Evolutionary conservation across 2,113 vertebrate genomes (phyloP), one percentile per base, ranked within the genome.

Genomic region (Pterocles burchelli): DNA sequence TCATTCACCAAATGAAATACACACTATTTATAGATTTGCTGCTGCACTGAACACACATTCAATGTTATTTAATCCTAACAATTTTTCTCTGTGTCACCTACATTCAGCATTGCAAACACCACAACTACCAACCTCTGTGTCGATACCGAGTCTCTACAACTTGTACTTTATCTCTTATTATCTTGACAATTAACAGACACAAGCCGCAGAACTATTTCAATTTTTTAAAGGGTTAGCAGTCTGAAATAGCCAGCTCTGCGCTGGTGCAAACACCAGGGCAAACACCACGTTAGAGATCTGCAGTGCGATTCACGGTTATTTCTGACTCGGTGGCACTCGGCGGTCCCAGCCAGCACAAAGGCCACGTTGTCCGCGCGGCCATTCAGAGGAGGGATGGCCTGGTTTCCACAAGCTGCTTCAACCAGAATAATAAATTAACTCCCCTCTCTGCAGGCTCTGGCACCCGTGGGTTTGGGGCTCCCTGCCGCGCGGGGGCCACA

Each of bases 181-280:
- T 11, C 45, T 34, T 48, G n/a, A 18, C 38, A 68, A 38, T 34
- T 36, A 55, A 43, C 0, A 9, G 45, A 26, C 46, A 29, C 19
- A 34, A 78, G 33, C 33, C 71, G 13, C 31, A 63, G 43, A 72
- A 51, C 36, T 34, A 38, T 6, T 65, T 45, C 26, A 5, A 2
- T 13, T 51, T 59, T 77, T 49, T 13, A 14, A n/a, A 62, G 63
- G 11, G 10, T 14, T 43, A 29, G 26, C 54, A 67, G 61, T 11
- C 62, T 1, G 9, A 77, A 54, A 24, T 9, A 38, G n/a, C 6
- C 33, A 1, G 1, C 31, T 13, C 3, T 0, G 1, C 1, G 2
- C 20, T 22, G 28, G 3, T 9, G 20, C 55, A 49, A 34, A n/a
- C 41, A 33, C 0, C 3, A 3, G 4, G n/a, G 28, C 9, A 26